These are phyloP conservation scores for Mionectes macconnelli DNA, from an alignment of 2,113 vertebrate species.

Conservation along the genomic window DNA sequence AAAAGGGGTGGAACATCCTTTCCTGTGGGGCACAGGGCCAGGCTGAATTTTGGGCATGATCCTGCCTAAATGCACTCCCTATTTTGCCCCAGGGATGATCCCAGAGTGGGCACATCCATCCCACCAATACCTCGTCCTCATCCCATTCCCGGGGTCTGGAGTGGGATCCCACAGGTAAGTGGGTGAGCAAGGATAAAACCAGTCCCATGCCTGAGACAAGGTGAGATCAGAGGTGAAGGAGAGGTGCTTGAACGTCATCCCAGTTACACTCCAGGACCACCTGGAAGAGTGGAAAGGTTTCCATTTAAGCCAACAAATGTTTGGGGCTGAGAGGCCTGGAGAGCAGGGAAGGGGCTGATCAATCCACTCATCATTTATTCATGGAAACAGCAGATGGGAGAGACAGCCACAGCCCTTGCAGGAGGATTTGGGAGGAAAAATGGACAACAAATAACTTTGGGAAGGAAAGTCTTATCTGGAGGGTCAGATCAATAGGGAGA, in stretches of 20 bases:
- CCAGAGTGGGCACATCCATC: not conserved
- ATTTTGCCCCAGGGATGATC: not conserved
- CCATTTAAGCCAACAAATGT: not conserved
- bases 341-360: slow-evolving; percentile 52
- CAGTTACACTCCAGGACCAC: not conserved
- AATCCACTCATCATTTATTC: slow-evolving; percentile 66
- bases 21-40: accelerated
- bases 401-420: not conserved
- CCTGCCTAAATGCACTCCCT: not conserved
- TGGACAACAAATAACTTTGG: not conserved
- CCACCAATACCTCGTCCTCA: too few relatives aligned
- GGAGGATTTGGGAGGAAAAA: not conserved
- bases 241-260: not conserved
- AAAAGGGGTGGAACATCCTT: not conserved
- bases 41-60: not conserved
- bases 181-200: not conserved
- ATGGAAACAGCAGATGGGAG: not conserved
- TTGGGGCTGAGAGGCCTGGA: slow-evolving; percentile 16
- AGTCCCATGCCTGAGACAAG: not conserved
- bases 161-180: accelerated
- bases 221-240: not conserved
- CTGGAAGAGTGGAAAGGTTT: not conserved
- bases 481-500: not conserved
- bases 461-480: not conserved
- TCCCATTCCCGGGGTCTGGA: not conserved